Conservation (phyloP, 2,113 vertebrate genomes). For the Phyllostomus hastatus region DNA sequence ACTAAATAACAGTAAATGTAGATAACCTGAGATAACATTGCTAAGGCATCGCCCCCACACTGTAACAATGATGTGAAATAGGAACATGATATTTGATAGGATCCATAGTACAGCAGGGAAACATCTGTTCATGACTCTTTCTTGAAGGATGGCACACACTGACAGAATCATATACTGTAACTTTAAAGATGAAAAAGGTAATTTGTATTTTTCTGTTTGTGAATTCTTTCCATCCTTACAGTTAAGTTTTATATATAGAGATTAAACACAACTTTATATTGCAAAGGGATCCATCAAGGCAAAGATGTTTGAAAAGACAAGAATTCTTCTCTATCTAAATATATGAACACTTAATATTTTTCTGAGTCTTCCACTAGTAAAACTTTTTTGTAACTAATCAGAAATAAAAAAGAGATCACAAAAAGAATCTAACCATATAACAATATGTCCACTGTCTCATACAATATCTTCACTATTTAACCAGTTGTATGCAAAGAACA, state of each 20-base stretch:
- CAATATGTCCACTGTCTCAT: slow-evolving; percentile 81
- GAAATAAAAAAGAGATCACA: slow-evolving; percentile 80
- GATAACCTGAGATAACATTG: background rate
- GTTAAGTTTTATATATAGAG: slow-evolving; percentile 90
- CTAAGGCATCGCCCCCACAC: slow-evolving; percentile 74
- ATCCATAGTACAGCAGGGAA: slow-evolving; percentile 88
- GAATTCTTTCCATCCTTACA: slow-evolving; percentile 90
- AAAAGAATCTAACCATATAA: slow-evolving; percentile 84
- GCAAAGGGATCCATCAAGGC: slow-evolving; percentile 93
- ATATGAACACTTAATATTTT: slow-evolving; percentile 85
- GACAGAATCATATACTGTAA: slow-evolving; percentile 80
- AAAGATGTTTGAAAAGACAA: slow-evolving; percentile 93
- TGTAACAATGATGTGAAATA: slow-evolving; percentile 84
- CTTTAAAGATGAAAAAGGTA: slow-evolving; percentile 83
- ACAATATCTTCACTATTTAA: slow-evolving; percentile 81
- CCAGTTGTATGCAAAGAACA: slow-evolving; percentile 80
- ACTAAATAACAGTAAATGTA: background rate
- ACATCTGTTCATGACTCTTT: slow-evolving; percentile 85
- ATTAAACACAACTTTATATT: slow-evolving; percentile 89
- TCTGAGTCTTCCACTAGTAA: slow-evolving; percentile 90
- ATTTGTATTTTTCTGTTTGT: slow-evolving; percentile 82
- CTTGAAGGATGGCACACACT: slow-evolving; percentile 85
- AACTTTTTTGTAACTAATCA: slow-evolving; percentile 87
- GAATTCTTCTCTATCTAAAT: slow-evolving; percentile 87
- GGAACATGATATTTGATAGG: slow-evolving; percentile 85